Evolutionary conservation across 1,140 invertebrate genomes (phyloP).

Genomic region (Anadara kagoshimensis): DNA sequence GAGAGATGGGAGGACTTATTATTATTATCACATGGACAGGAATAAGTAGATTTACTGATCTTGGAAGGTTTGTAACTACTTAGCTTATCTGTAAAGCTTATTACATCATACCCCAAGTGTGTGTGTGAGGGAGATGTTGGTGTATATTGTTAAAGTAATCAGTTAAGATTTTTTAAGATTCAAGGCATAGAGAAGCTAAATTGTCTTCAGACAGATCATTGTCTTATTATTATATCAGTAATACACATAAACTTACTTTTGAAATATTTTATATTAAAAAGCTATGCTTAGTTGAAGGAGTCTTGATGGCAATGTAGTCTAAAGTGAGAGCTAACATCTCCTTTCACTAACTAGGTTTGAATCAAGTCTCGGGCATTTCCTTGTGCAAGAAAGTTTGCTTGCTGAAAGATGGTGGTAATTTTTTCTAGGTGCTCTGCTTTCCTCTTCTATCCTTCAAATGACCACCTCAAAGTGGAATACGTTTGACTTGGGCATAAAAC

Average conservation of each 20-base stretch:
- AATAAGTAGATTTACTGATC: constrained; percentile 50
- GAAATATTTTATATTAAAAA: too few species aligned
- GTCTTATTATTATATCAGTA: background rate
- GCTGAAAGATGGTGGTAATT: too few species aligned
- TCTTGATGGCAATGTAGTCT: too few species aligned
- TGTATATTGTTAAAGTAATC: background rate
- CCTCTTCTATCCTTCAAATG: background rate
- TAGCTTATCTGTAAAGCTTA: background rate
- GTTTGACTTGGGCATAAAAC: background rate
- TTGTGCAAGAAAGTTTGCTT: too few species aligned
- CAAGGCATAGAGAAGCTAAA: background rate
- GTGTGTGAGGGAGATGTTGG: background rate
- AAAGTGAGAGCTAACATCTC: too few species aligned
- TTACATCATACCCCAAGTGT: background rate
- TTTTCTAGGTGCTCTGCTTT: background rate
- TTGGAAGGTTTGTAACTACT: constrained; percentile 48
- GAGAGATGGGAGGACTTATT: constrained; percentile 56
- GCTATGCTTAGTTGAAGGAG: too few species aligned
- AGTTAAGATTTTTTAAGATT: background rate
- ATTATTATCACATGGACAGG: constrained; percentile 58
- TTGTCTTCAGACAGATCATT: background rate
- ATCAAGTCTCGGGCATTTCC: too few species aligned
- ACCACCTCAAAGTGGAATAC: background rate
- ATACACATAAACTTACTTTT: too few species aligned
- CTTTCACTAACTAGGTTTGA: too few species aligned